phyloP scores from a whole-genome alignment of 2,888 invertebrate genomes.

The Brachynemurus nebulosus region DNA sequence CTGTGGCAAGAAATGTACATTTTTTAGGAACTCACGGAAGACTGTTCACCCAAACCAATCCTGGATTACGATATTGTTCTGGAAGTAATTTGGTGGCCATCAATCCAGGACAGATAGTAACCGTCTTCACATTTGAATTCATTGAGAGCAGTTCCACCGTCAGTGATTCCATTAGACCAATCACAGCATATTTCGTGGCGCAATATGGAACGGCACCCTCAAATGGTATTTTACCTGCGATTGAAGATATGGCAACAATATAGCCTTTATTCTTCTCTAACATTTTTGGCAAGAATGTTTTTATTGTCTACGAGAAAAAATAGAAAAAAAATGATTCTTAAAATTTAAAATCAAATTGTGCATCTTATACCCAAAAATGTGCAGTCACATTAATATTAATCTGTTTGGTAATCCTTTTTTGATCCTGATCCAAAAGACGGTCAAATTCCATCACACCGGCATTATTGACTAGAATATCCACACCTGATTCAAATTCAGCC shows the following conservation, averaged over 20 bases:
- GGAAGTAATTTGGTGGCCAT: no score
- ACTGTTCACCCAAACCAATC: no score
- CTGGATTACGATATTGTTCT: no score
- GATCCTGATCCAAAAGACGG: neutral
- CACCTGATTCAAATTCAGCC: neutral
- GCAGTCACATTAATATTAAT: neutral
- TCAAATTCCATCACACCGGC: neutral
- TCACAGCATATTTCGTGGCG: neutral
- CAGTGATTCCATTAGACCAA: no score
- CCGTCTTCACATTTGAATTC: no score
- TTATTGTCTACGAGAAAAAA: neutral
- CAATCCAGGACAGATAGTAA: no score
- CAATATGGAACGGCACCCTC: neutral
- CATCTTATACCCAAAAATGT: no score
- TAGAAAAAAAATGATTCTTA: no score
- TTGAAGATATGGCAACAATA: neutral
- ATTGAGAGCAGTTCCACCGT: no score
- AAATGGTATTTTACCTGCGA: neutral
- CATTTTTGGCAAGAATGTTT: neutral
- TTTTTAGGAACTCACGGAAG: no score
- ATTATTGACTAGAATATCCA: constrained; percentile 3
- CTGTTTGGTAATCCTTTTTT: neutral
- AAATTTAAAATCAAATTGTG: no score
- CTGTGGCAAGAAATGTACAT: no score
- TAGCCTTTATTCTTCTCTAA: neutral